Percentiles rank a stretch among this genome's conserved stretches.
These are phyloP conservation scores for Gymnodraco acuticeps DNA, from an alignment of 2,797 vertebrate genomes.

Conservation along the genomic window DNA sequence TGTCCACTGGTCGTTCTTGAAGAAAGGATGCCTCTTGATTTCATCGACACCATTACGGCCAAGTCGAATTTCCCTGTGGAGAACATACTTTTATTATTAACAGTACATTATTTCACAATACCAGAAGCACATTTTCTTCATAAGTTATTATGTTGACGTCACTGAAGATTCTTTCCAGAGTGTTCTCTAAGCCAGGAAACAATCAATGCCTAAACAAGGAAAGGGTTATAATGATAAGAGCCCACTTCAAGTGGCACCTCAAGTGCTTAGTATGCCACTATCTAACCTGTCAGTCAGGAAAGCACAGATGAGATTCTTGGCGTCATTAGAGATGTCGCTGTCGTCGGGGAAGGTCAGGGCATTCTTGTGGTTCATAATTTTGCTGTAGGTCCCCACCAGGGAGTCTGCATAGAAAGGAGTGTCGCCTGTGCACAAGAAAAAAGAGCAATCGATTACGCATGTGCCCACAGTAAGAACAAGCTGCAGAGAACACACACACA, in stretches of 20 bases:
- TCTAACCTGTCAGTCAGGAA: conserved; percentile 97
- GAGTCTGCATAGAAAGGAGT: conserved; percentile 99
- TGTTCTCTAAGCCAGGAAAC: not conserved
- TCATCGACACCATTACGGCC: conserved; percentile 97
- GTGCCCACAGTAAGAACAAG: not conserved
- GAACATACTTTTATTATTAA: not conserved
- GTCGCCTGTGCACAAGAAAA: conserved; percentile 86
- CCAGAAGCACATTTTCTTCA: not conserved
- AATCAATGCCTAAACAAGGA: conserved; percentile 30
- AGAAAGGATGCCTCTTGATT: conserved; percentile 97
- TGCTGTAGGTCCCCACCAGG: conserved; percentile 98
- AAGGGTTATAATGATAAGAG: conserved; percentile 34
- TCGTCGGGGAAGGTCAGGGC: conserved; percentile 97
- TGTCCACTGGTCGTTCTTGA: conserved; percentile 99
- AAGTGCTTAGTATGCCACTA: not conserved
- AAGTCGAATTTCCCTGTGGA: conserved; percentile 92
- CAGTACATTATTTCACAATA: not conserved
- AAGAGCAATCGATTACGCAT: conserved; percentile 1
- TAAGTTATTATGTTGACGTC: not conserved
- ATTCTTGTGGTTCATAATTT: conserved; percentile 99
- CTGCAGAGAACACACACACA: not conserved
- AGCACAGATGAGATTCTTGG: conserved; percentile 98
- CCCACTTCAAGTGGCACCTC: conserved; percentile 1
- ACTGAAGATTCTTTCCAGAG: conserved; percentile 24
- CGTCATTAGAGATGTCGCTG: conserved; percentile 97